These are phyloP conservation scores for Aphaenogaster ashmeadi DNA, from an alignment of 1,140 invertebrate species.

Conservation along the genomic window DNA sequence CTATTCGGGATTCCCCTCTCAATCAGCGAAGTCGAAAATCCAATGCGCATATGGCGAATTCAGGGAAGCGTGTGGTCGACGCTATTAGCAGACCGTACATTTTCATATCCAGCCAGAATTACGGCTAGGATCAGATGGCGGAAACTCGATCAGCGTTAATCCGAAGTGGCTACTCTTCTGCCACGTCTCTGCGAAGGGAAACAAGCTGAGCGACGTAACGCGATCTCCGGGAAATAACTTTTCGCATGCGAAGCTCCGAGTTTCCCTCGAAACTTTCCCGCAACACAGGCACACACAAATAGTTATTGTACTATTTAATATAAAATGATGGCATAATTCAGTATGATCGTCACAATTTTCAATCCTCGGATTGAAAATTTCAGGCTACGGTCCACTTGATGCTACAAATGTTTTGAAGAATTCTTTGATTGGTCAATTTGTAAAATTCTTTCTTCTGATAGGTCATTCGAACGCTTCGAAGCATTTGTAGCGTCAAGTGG, in stretches of 20 bases:
- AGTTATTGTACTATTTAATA: conserved; percentile 5
- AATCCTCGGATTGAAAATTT: conserved; percentile 9
- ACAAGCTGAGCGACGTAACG: conserved; percentile 39
- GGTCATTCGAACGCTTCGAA: no score
- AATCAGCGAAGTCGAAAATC: conserved; percentile 64
- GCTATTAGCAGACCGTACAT: conserved; percentile 65
- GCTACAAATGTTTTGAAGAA: no score
- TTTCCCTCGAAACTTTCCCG: neutral
- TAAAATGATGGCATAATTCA: neutral
- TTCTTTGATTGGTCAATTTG: no score
- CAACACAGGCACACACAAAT: neutral
- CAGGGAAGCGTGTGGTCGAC: conserved; percentile 10
- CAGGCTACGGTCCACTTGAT: no score
- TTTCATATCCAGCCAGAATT: conserved; percentile 67
- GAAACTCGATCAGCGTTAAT: conserved; percentile 71
- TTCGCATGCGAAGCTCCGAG: neutral
- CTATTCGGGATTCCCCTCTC: conserved; percentile 38
- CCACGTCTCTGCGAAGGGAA: conserved; percentile 15
- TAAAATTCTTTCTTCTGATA: no score
- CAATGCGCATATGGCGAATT: conserved; percentile 55
- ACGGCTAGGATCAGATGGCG: conserved; percentile 71
- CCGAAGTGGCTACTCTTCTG: conserved; percentile 54
- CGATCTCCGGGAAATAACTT: conserved; percentile 51
- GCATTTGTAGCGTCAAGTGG: no score
- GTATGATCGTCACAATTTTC: neutral